Conservation (phyloP, 2,888 invertebrate genomes). For the Petrophora chlorosata region DNA sequence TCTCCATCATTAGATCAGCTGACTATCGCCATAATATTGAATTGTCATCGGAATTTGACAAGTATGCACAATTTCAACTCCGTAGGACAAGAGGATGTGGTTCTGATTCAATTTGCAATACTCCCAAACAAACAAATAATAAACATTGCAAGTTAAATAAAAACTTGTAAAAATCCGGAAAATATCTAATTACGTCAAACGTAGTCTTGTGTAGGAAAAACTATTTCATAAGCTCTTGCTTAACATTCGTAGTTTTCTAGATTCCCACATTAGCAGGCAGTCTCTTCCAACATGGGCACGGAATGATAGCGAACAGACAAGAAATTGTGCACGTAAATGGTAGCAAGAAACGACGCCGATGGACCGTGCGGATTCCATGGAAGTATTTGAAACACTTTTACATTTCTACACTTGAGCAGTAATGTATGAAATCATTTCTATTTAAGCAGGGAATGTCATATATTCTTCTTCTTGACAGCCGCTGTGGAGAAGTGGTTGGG, state of each 20-base stretch:
- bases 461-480: no score
- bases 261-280: constrained; percentile 26
- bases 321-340: constrained; percentile 23
- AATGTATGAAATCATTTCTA: constrained; percentile 5
- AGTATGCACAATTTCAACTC: no score
- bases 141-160: no score
- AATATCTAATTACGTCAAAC: background rate
- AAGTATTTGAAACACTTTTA: constrained; percentile 31
- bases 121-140: no score
- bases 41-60: no score
- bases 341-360: constrained; percentile 22
- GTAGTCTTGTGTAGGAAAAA: background rate
- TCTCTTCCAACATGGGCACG: constrained; percentile 17
- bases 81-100: no score
- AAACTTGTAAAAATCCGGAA: no score
- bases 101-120: no score
- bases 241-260: constrained; percentile 12
- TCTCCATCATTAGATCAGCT: no score
- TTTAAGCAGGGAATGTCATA: background rate
- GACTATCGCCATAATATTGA: no score
- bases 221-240: background rate
- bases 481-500: no score
- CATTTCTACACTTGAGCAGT: constrained; percentile 23
- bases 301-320: constrained; percentile 21
- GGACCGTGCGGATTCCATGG: constrained; percentile 24